These are phyloP conservation scores for Petrophora chlorosata DNA, from an alignment of 2,888 invertebrate species.

Conservation along the genomic window DNA sequence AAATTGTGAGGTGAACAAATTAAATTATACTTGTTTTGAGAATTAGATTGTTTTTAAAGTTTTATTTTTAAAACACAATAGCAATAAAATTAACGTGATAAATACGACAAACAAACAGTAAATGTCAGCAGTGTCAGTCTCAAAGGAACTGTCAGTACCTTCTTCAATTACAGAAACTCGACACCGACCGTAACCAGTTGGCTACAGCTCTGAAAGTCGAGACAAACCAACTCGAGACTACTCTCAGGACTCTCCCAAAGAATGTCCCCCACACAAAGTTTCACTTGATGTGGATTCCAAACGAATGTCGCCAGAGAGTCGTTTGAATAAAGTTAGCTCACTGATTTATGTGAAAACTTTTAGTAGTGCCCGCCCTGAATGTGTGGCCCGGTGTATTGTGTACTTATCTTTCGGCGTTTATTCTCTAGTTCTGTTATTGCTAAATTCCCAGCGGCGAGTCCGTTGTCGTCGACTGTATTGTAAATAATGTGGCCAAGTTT, in stretches of 20 bases:
- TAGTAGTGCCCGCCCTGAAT: constrained; percentile 51
- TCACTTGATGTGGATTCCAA: constrained; percentile 72
- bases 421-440: constrained; percentile 59
- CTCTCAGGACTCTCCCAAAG: constrained; percentile 68
- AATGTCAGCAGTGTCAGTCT: no score
- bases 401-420: constrained; percentile 61
- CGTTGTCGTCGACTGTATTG: constrained; percentile 42
- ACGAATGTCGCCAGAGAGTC: constrained; percentile 81
- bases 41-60: no score
- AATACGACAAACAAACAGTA: neutral
- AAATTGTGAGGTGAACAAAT: no score
- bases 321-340: constrained; percentile 80
- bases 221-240: constrained; percentile 53
- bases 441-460: constrained; percentile 57
- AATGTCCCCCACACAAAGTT: constrained; percentile 61
- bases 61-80: no score
- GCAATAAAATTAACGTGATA: neutral
- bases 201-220: constrained; percentile 50
- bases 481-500: constrained; percentile 41
- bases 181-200: constrained; percentile 40
- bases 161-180: constrained; percentile 21
- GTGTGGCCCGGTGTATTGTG: constrained; percentile 69
- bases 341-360: constrained; percentile 81
- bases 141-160: neutral
- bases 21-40: no score